Base-by-base conservation (phyloP, 2,888 invertebrate species). In the Netelia fuscicornis region DNA sequence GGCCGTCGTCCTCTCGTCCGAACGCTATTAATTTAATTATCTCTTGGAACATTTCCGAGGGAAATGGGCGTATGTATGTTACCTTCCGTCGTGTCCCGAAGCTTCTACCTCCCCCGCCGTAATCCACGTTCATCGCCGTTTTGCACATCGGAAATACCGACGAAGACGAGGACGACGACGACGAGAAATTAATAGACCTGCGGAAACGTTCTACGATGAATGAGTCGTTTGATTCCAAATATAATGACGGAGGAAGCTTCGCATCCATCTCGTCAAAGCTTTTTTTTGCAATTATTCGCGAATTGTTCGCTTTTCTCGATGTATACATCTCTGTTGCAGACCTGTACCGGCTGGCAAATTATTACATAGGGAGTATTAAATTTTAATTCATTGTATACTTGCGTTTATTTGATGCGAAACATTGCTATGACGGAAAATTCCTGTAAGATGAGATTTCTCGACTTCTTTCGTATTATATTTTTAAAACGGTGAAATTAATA, bases 1-100 rank as follows among this genome's bases (percentile, higher is more conserved):
- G 37, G 48, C n/a, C 44, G 37, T 17, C 56, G 25, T 67, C 71
- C 77, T 81, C 77, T 84, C 84, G 86, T 75, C 81, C 74, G 48
- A 81, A 78, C 70, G 78, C 81, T 78, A 85, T 90, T 88, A 89
- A 89, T 88, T 89, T 88, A 86, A 90, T 90, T 90, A 89, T 88
- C 87, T 87, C 86, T 88, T 72, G 77, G 70, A 87, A 90, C 90
- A 89, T 88, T 88, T 89, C 90, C 89, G 88, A 64, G 86, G 86
- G 86, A 84, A 84, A 86, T 84, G 84, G 81, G 81, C 85, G 84
- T 65, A 83, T 79, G 83, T 81, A 78, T 75, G 65, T 82, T 80
- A 81, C 71, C 71, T 84, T 83, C 77, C 83, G 74, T 75, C 68
- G 62, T 81, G 65, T 62, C 74, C 54, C 81, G 83, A 68, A 60